Conservation (phyloP, 2,797 vertebrate genomes). For the Anguilla pacifica region DNA sequence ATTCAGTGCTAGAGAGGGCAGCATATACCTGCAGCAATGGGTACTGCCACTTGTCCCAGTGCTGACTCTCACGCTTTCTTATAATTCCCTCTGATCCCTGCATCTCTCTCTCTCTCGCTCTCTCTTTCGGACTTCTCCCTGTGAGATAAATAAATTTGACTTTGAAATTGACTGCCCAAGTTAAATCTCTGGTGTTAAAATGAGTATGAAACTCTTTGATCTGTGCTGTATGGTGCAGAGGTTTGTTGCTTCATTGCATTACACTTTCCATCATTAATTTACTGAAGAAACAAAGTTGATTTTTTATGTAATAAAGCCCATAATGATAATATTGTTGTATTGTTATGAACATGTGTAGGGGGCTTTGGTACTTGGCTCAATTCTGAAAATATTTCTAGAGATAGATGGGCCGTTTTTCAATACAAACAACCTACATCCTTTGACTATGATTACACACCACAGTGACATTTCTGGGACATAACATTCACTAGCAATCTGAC, state of each 20-base stretch:
- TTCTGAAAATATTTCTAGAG: too few species aligned
- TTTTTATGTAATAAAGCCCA: not conserved
- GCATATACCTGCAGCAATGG: not conserved
- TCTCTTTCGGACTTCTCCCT: not conserved
- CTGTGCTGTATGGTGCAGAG: not conserved
- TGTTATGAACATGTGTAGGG: too few species aligned
- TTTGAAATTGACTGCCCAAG: constrained; percentile 3
- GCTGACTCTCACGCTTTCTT: not conserved
- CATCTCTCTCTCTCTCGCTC: not conserved
- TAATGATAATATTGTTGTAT: too few species aligned
- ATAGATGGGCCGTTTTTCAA: too few species aligned
- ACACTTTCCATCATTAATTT: not conserved
- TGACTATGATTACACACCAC: too few species aligned
- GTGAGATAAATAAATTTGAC: not conserved
- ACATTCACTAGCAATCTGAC: too few species aligned
- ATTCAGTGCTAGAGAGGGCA: not conserved
- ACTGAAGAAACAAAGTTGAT: not conserved
- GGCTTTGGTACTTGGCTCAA: too few species aligned
- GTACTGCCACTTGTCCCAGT: not conserved
- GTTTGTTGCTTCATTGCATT: not conserved
- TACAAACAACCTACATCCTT: too few species aligned
- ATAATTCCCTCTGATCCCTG: not conserved
- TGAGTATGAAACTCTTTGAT: not conserved
- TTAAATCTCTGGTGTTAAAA: constrained; percentile 1
- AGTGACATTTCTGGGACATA: too few species aligned